Base-by-base conservation (phyloP, 2,113 vertebrate species). In the Chaenogobius annularis region DNA sequence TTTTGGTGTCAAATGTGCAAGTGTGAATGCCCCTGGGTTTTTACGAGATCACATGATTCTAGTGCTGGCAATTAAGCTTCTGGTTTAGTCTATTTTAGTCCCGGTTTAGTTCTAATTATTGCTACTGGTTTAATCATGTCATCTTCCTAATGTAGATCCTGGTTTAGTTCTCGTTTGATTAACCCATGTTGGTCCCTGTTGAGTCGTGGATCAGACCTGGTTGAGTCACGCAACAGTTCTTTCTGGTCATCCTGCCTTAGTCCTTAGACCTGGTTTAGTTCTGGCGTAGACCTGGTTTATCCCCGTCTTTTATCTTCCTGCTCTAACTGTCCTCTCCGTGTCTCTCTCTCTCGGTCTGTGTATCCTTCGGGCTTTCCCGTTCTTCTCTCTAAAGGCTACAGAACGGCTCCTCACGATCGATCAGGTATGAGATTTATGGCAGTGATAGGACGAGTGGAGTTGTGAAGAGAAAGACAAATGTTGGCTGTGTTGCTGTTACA, bases 371-470 rank as follows among this genome's bases (percentile, higher is more conserved):
- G 48, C 19, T 70, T 75, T 79, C 66, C 23, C 66, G 31, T 75
- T 82, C 70, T 61, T 78, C 70, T 43, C 47, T 44, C 46, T 14
- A 88, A 87, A 95, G 93, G 93, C 89, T 93, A 91, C 89, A 92
- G 86, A 85, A 92, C 91, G 0, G 88, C 92, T 84, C 92, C 89
- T 58, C 92, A 94, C 64, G 93, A 94, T 82, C 92, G 92, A 92
- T 93, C 93, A 93, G 94, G 93, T 94, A 92, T 66, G 72, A 70
- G 81, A 87, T 87, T 90, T 81, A 90, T 91, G 76, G 47, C 61
- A 68, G 44, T 44, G 19, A 77, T 62, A 20, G 65, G 67, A 82
- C 61, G 7, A 37, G 50, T 14, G 0, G n/a, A 81, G 64, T 62
- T 59, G 26, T 46, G 26, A 43, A 67, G 9, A 74, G 50, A 71